Evolutionary conservation across 2,888 invertebrate genomes (phyloP).

Genomic region (Euzophera pinguis): DNA sequence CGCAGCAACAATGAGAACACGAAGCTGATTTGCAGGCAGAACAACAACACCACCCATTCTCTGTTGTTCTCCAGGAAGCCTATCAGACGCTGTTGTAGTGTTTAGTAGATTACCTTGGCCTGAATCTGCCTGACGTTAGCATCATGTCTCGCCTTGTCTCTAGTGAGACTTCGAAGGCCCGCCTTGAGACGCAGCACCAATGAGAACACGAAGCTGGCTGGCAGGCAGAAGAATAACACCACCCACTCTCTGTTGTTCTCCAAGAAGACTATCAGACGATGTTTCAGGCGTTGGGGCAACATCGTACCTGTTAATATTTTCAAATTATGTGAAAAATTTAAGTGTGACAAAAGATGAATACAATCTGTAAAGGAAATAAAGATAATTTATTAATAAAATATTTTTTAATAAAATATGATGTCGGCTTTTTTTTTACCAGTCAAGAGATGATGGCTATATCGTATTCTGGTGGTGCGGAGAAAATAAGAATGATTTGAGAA

Average conservation of each 20-base stretch:
- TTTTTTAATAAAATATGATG: no score
- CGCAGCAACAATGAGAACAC: slow-evolving; percentile 73
- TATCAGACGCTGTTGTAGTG: slow-evolving; percentile 51
- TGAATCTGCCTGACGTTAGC: slow-evolving; percentile 70
- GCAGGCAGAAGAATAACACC: slow-evolving; percentile 82
- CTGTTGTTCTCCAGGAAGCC: slow-evolving; percentile 81
- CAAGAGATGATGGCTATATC: no score
- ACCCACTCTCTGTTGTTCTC: slow-evolving; percentile 83
- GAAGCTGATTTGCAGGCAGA: slow-evolving; percentile 84
- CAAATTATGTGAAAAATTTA: no score
- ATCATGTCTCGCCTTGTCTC: slow-evolving; percentile 63
- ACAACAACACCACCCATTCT: slow-evolving; percentile 81
- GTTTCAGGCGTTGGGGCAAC: slow-evolving; percentile 42
- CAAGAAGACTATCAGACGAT: slow-evolving; percentile 65
- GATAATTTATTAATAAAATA: no score
- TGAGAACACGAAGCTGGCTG: slow-evolving; percentile 82
- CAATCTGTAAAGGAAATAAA: no score
- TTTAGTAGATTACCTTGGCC: slow-evolving; percentile 36
- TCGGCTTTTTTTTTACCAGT: no score
- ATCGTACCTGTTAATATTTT: slow-evolving; percentile 24
- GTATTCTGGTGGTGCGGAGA: no score
- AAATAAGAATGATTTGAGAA: no score
- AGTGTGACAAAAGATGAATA: no score
- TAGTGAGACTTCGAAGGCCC: slow-evolving; percentile 50
- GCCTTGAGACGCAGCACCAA: slow-evolving; percentile 57